phyloP scores from a whole-genome alignment of 2,888 invertebrate genomes.

The Anthrax anthrax region DNA sequence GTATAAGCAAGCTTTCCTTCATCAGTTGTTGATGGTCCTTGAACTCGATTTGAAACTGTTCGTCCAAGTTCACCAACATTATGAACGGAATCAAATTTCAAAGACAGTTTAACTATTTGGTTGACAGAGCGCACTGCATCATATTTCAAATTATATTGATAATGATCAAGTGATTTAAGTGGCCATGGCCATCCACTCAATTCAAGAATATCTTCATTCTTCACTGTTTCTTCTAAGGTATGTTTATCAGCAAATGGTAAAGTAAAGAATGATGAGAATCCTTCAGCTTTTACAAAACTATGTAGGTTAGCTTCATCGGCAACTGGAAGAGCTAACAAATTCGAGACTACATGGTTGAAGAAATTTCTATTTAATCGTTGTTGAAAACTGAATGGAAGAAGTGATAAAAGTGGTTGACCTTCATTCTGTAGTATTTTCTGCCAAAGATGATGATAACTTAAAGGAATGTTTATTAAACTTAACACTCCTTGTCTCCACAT shows the following conservation, averaged over 20 bases:
- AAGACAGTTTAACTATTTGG: conserved; percentile 11
- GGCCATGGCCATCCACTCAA: conserved; percentile 7
- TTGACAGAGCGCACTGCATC: conserved; percentile 12
- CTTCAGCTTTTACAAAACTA: conserved; percentile 5
- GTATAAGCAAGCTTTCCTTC: conserved; percentile 13
- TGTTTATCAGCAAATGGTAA: conserved; percentile 10
- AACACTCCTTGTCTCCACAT: conserved; percentile 11
- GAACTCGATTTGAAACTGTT: conserved; percentile 1
- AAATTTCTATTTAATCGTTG: conserved; percentile 4
- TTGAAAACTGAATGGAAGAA: conserved; percentile 11
- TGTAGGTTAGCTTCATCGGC: conserved; percentile 9
- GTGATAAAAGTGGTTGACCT: conserved; percentile 5
- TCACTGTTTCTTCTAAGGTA: conserved; percentile 6
- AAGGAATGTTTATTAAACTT: conserved; percentile 17
- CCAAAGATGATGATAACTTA: conserved; percentile 8
- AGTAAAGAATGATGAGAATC: conserved; percentile 7
- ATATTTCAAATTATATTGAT: conserved; percentile 10
- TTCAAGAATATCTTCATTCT: conserved; percentile 3
- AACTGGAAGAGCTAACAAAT: conserved; percentile 10
- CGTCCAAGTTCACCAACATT: conserved; percentile 5
- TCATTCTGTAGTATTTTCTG: conserved; percentile 8
- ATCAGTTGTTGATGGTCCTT: conserved; percentile 8
- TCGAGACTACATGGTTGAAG: conserved; percentile 5
- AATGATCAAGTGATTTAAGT: conserved; percentile 10
- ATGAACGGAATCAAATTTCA: conserved; percentile 9